Percentiles rank a stretch among this genome's conserved stretches.
Evolutionary conservation across 2,113 vertebrate species (phyloP).

Genomic region (Gavia stellata): DNA sequence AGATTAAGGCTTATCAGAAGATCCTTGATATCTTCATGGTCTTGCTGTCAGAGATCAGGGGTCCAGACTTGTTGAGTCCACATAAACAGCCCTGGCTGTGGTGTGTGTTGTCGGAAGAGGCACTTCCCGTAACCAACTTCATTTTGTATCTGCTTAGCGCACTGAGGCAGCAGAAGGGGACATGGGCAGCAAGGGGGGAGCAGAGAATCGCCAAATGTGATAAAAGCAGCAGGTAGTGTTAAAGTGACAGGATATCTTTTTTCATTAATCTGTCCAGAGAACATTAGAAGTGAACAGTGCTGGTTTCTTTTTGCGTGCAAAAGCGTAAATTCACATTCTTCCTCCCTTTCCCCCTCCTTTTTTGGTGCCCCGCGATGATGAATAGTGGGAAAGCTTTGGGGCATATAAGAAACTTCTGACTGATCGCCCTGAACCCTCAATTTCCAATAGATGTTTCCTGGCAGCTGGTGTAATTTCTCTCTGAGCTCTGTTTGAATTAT

Average conservation of each 20-base stretch:
- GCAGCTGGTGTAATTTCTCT: background rate
- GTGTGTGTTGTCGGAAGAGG: background rate
- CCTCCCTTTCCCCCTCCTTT: background rate
- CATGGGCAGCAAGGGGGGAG: background rate
- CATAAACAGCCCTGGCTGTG: background rate
- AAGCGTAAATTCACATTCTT: background rate
- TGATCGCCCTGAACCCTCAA: background rate
- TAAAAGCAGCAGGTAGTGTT: background rate
- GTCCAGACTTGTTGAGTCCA: background rate
- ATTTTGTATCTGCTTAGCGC: background rate
- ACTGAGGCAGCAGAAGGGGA: fast-evolving
- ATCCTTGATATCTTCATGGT: background rate
- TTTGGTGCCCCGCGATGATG: background rate
- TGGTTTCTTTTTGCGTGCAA: background rate
- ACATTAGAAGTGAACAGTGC: background rate
- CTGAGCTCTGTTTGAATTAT: slow-evolving; percentile 46
- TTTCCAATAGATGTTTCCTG: background rate
- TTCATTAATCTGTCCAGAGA: background rate
- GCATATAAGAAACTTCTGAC: background rate
- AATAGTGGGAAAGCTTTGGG: background rate
- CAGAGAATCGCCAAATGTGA: background rate
- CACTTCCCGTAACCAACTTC: background rate
- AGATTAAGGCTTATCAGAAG: background rate
- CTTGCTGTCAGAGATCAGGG: background rate
- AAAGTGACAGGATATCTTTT: background rate